Evolutionary conservation across 2,797 vertebrate genomes (phyloP).

Genomic region (Eleutherodactylus coqui): DNA sequence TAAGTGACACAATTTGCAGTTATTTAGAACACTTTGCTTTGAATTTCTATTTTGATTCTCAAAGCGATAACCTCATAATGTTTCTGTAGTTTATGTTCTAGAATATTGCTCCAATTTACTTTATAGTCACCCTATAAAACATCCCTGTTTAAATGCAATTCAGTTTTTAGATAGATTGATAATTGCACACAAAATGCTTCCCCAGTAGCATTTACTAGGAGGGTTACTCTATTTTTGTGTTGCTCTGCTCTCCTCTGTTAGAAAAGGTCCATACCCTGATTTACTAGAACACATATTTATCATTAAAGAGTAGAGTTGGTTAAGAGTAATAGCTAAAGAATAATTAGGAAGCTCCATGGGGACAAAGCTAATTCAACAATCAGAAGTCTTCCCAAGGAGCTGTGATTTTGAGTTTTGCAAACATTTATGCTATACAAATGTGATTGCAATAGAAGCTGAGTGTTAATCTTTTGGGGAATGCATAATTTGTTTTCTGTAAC

Average conservation of each 20-base stretch:
- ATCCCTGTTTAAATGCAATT: neutral
- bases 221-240: neutral
- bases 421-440: neutral
- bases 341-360: constrained; percentile 3
- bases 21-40: neutral
- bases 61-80: neutral
- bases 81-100: neutral
- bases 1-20: neutral
- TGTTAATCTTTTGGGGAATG: neutral
- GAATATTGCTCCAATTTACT: neutral
- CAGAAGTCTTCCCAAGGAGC: neutral
- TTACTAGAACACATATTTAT: neutral
- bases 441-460: neutral
- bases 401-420: neutral
- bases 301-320: neutral
- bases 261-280: neutral
- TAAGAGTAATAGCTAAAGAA: neutral
- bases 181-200: neutral
- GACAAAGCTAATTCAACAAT: neutral
- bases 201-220: neutral
- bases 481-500: neutral
- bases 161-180: neutral
- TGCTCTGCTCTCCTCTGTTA: neutral
- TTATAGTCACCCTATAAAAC: neutral
- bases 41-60: neutral